Percentiles rank a stretch among this genome's conserved stretches.
phyloP scores from a whole-genome alignment of 2,797 vertebrate species.

The Hypotaenidia okinawae region DNA sequence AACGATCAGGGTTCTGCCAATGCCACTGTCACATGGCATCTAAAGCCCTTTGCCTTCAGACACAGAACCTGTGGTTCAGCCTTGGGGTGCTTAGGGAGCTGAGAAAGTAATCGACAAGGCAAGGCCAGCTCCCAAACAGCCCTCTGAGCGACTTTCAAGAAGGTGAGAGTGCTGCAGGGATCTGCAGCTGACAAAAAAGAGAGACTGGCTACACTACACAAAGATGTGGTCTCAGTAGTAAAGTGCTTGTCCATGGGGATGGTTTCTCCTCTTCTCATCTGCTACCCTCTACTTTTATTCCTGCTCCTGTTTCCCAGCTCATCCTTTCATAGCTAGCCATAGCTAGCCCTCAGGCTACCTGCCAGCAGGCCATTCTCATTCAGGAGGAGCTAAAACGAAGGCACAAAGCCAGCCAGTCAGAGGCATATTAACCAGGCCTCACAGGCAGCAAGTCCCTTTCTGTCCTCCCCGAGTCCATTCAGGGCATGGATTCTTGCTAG shows the following conservation, averaged over 20 bases:
- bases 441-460: slow-evolving; percentile 6
- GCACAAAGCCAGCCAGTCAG: slow-evolving; percentile 69
- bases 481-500: slow-evolving; percentile 20
- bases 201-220: neutral
- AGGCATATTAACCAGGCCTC: slow-evolving; percentile 53
- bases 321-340: slow-evolving; percentile 70
- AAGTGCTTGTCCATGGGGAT: slow-evolving; percentile 1
- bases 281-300: slow-evolving; percentile 19
- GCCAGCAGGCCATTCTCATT: slow-evolving; percentile 76
- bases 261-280: slow-evolving; percentile 9
- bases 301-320: slow-evolving; percentile 54
- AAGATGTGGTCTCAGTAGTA: neutral
- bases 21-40: neutral
- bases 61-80: neutral
- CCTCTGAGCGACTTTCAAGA: neutral
- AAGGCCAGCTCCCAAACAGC: neutral
- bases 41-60: neutral
- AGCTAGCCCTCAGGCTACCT: slow-evolving; percentile 74
- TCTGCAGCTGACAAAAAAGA: neutral
- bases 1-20: neutral
- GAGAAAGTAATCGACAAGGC: neutral
- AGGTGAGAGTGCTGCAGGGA: neutral
- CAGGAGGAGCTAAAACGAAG: slow-evolving; percentile 60
- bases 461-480: neutral
- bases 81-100: neutral